Evolutionary conservation across 2,888 invertebrate species (phyloP).

Genomic region (Ommatoiulus sabulosus): DNA sequence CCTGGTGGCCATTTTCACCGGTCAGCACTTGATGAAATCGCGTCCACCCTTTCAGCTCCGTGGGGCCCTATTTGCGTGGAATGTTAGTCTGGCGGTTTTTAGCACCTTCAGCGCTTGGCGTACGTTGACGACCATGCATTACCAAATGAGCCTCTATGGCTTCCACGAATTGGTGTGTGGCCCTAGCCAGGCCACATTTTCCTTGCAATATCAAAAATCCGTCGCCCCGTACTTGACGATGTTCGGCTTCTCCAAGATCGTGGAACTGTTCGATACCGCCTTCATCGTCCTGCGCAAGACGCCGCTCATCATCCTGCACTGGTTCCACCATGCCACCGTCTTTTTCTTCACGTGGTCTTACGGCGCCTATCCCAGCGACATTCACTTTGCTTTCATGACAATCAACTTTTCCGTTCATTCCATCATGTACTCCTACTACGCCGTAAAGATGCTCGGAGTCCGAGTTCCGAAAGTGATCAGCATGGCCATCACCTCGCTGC

Average conservation of each 20-base stretch:
- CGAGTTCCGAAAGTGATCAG: conserved; percentile 82
- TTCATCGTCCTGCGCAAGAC: conserved; percentile 91
- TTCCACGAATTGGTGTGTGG: conserved; percentile 96
- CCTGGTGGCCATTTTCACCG: conserved; percentile 93
- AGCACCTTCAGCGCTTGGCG: conserved; percentile 88
- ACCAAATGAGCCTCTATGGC: conserved; percentile 89
- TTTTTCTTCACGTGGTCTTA: conserved; percentile 67
- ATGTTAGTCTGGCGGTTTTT: conserved; percentile 90
- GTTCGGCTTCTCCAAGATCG: conserved; percentile 96
- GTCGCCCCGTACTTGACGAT: conserved; percentile 98
- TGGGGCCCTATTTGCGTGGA: conserved; percentile 90
- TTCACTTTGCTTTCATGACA: conserved; percentile 46
- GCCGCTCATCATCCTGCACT: conserved; percentile 92
- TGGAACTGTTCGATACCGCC: conserved; percentile 95
- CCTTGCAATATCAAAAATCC: conserved; percentile 90
- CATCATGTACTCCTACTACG: conserved; percentile 93
- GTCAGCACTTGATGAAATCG: conserved; percentile 92
- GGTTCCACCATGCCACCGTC: conserved; percentile 73
- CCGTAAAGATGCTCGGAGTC: conserved; percentile 85
- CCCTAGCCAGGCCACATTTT: conserved; percentile 74
- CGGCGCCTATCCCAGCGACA: conserved; percentile 14
- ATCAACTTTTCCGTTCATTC: conserved; percentile 75
- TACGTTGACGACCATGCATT: conserved; percentile 92
- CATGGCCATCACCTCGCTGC: conserved; percentile 90
- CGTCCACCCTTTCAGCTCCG: conserved; percentile 91